These are phyloP conservation scores for Fulmarus glacialis DNA, from an alignment of 2,113 vertebrate genomes.

Conservation along the genomic window DNA sequence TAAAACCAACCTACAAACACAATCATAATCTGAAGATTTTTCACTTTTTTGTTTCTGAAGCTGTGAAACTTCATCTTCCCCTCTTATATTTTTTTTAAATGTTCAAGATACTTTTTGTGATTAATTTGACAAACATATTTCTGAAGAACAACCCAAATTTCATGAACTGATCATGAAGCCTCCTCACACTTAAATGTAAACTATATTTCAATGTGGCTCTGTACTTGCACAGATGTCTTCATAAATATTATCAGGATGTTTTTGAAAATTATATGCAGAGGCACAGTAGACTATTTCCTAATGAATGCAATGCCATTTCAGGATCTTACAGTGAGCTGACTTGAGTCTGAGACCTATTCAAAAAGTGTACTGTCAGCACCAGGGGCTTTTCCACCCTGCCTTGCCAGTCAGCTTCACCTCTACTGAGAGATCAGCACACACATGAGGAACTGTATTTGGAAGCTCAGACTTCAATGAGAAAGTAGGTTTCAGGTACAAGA, in stretches of 20 bases:
- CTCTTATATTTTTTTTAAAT: background rate
- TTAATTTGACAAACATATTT: background rate
- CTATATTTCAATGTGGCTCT: background rate
- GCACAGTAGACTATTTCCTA: background rate
- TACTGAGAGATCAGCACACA: background rate
- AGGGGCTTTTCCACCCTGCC: background rate
- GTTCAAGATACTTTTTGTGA: background rate
- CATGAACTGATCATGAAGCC: background rate
- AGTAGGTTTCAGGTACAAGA: background rate
- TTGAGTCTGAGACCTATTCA: accelerated
- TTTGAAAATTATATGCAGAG: background rate
- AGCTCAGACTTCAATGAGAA: background rate
- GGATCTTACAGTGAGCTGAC: background rate
- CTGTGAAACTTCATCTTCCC: background rate
- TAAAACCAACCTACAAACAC: background rate
- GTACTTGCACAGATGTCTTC: background rate
- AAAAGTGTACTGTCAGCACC: background rate
- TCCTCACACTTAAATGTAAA: background rate
- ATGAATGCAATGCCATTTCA: background rate
- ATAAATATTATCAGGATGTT: background rate
- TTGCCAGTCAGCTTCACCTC: background rate
- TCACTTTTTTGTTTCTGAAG: background rate
- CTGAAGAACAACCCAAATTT: background rate
- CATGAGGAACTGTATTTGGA: background rate
- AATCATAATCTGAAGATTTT: background rate